Evolutionary conservation across 2,113 vertebrate species (phyloP).

Genomic region (Pontoporia blainvillei): DNA sequence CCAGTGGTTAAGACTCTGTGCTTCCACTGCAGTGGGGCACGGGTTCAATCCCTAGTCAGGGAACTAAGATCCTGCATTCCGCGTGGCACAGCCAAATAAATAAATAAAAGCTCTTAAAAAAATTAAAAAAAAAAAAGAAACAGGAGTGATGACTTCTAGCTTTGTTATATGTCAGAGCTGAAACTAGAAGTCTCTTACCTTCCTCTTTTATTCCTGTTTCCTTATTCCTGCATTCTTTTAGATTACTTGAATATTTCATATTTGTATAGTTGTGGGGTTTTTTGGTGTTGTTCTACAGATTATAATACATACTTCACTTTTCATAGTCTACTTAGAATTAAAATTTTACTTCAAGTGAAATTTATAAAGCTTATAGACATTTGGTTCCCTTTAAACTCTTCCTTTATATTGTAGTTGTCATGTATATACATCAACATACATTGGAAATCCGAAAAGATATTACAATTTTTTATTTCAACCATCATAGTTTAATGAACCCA

Average conservation of each 20-base stretch:
- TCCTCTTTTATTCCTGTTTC: not conserved
- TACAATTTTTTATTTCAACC: not conserved
- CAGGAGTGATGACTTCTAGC: not conserved
- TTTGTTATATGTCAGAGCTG: not conserved
- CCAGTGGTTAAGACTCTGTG: not conserved
- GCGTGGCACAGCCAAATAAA: not conserved
- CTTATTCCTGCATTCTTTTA: not conserved
- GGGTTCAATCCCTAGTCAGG: not conserved
- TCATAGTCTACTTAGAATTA: not conserved
- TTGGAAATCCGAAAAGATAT: not conserved
- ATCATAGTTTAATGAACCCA: not conserved
- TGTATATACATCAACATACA: not conserved
- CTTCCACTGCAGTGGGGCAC: not conserved
- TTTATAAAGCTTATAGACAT: not conserved
- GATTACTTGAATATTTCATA: not conserved
- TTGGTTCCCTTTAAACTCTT: not conserved
- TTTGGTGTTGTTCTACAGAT: not conserved
- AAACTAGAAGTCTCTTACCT: not conserved
- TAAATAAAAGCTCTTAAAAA: not conserved
- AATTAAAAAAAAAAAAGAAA: not conserved
- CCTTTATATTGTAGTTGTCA: not conserved
- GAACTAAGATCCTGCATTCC: not conserved
- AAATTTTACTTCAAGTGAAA: not conserved
- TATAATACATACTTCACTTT: not conserved
- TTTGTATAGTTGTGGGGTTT: rapidly evolving